Evolutionary conservation across 2,888 invertebrate genomes (phyloP).

Genomic region (Cryptocephalus moraei): DNA sequence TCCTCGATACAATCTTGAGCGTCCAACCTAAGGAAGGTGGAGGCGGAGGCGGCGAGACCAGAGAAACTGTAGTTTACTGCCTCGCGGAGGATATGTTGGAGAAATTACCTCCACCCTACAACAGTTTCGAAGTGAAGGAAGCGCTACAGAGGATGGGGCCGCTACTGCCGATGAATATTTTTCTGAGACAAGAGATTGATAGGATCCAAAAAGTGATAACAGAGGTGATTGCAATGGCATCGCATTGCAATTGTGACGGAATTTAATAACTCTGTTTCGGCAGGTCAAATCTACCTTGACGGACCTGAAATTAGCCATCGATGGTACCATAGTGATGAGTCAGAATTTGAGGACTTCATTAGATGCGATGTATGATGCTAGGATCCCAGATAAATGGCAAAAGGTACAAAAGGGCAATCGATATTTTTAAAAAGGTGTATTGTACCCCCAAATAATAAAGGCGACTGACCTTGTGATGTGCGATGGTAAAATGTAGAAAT

Average conservation of each 20-base stretch:
- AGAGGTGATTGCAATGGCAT: constrained; percentile 28
- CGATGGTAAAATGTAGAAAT: too few relatives aligned
- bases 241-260: too few relatives aligned
- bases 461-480: too few relatives aligned
- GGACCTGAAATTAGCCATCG: constrained; percentile 89
- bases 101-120: constrained; percentile 76
- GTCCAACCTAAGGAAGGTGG: constrained; percentile 98
- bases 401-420: too few relatives aligned
- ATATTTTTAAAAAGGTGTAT: too few relatives aligned
- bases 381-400: constrained; percentile 85
- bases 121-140: constrained; percentile 83
- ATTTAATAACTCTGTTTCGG: constrained; percentile 3
- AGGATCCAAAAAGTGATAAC: constrained; percentile 82
- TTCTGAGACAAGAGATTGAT: constrained; percentile 70
- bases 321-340: constrained; percentile 96
- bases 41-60: constrained; percentile 80
- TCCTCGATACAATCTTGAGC: constrained; percentile 86
- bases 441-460: too few relatives aligned
- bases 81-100: constrained; percentile 88
- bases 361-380: constrained; percentile 94
- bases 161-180: constrained; percentile 91
- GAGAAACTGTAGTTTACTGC: constrained; percentile 85
- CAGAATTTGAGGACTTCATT: constrained; percentile 77
- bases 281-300: constrained; percentile 58
- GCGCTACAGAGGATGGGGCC: constrained; percentile 85